A percentile compares a stretch with the other conserved stretches of the same genome.
Evolutionary conservation across 2,797 vertebrate genomes (phyloP).

Genomic region (Apodemus agrarius): DNA sequence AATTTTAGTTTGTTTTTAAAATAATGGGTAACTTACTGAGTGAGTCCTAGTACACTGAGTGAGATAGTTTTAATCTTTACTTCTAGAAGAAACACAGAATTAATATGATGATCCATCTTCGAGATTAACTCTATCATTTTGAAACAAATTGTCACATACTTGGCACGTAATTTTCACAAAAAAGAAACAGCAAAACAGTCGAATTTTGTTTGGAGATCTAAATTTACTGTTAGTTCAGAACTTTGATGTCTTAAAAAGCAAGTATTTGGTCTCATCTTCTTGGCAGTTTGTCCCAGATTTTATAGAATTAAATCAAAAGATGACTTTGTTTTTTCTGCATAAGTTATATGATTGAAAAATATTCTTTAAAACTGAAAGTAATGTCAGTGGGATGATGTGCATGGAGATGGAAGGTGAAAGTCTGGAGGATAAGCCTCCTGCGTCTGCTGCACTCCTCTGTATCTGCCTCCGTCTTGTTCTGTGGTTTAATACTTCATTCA

Average conservation of each 20-base stretch:
- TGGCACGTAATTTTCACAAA: not conserved
- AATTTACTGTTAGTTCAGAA: constrained; percentile 22
- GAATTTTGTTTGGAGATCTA: constrained; percentile 3
- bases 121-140: not conserved
- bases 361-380: constrained; percentile 32
- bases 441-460: not conserved
- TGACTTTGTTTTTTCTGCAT: not conserved
- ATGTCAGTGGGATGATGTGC: not conserved
- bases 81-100: not conserved
- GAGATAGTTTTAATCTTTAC: not conserved
- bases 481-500: not conserved
- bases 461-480: not conserved
- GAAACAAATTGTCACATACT: not conserved
- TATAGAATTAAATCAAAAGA: not conserved
- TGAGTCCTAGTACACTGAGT: not conserved
- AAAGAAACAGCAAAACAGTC: no score
- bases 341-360: constrained; percentile 16
- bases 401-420: not conserved
- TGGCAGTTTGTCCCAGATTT: not conserved
- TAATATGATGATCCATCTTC: not conserved
- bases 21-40: not conserved
- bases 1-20: not conserved
- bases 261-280: not conserved
- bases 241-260: constrained; percentile 33
- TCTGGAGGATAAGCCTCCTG: not conserved